Conservation (phyloP, 2,888 invertebrate genomes). For the Ametastegia equiseti region DNA sequence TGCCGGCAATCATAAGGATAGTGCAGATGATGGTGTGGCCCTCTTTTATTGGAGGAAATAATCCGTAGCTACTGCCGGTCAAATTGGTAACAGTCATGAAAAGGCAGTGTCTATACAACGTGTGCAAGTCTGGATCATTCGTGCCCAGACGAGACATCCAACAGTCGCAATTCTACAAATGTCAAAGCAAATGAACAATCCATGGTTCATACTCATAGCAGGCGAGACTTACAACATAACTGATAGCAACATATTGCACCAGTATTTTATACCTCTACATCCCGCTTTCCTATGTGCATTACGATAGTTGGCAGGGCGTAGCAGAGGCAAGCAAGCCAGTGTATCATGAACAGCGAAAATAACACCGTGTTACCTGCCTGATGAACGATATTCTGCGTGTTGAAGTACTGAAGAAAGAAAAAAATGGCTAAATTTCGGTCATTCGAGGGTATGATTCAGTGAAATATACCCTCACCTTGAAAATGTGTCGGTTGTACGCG, state of each 20-base stretch:
- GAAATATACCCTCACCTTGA: conserved; percentile 59
- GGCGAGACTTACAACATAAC: background rate
- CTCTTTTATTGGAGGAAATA: conserved; percentile 58
- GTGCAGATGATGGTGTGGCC: conserved; percentile 64
- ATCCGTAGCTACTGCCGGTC: conserved; percentile 66
- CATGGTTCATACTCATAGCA: background rate
- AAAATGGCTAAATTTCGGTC: background rate
- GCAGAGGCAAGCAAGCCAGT: conserved; percentile 69
- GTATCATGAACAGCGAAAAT: conserved; percentile 65
- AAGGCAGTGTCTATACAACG: conserved; percentile 58
- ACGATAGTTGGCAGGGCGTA: conserved; percentile 63
- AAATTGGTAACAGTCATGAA: conserved; percentile 70
- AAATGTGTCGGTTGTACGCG: conserved; percentile 60
- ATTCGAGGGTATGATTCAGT: background rate
- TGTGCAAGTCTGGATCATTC: background rate
- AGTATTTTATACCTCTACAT: conserved; percentile 53
- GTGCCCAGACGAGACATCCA: conserved; percentile 59
- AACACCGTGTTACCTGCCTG: conserved; percentile 62
- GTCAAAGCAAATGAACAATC: background rate
- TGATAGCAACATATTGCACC: background rate
- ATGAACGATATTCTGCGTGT: conserved; percentile 59
- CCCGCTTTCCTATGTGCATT: conserved; percentile 56
- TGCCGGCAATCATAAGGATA: conserved; percentile 67
- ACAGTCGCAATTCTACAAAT: conserved; percentile 62
- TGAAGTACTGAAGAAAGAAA: conserved; percentile 62